Conservation (phyloP, 2,888 invertebrate genomes). For the Dioctria linearis region DNA sequence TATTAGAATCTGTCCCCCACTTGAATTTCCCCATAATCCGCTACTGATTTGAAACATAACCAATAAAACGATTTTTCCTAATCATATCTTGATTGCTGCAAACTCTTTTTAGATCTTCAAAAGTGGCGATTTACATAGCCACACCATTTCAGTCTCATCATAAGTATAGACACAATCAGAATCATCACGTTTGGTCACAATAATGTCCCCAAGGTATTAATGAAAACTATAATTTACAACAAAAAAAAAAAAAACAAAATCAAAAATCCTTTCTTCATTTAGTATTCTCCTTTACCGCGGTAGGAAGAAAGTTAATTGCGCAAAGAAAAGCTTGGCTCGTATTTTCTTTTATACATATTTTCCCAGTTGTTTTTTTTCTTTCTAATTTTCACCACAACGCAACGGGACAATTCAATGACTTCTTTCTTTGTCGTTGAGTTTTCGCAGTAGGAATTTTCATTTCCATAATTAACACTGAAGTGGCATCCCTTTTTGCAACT, state of each 20-base stretch:
- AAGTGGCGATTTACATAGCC: no score
- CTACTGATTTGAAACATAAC: no score
- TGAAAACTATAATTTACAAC: slow-evolving; percentile 17
- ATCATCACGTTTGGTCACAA: neutral
- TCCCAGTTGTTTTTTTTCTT: neutral
- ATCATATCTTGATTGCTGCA: no score
- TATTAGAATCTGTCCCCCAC: no score
- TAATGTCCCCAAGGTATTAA: slow-evolving; percentile 7
- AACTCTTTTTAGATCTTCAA: no score
- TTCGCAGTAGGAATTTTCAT: slow-evolving; percentile 31
- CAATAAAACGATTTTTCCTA: no score
- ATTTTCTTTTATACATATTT: neutral
- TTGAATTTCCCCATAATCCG: no score
- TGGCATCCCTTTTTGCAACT: neutral
- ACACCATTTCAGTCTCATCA: no score
- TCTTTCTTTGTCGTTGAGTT: slow-evolving; percentile 6
- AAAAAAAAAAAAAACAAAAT: neutral
- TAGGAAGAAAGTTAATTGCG: neutral
- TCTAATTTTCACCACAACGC: slow-evolving; percentile 20
- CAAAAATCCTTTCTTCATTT: neutral
- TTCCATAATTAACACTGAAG: slow-evolving; percentile 41
- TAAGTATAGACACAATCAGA: neutral
- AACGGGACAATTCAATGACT: slow-evolving; percentile 5
- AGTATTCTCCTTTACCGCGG: neutral
- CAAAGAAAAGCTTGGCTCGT: neutral